A percentile compares a stretch with the other conserved stretches of the same genome.
These are phyloP conservation scores for Cacatua alba DNA, from an alignment of 2,113 vertebrate genomes.

Conservation along the genomic window DNA sequence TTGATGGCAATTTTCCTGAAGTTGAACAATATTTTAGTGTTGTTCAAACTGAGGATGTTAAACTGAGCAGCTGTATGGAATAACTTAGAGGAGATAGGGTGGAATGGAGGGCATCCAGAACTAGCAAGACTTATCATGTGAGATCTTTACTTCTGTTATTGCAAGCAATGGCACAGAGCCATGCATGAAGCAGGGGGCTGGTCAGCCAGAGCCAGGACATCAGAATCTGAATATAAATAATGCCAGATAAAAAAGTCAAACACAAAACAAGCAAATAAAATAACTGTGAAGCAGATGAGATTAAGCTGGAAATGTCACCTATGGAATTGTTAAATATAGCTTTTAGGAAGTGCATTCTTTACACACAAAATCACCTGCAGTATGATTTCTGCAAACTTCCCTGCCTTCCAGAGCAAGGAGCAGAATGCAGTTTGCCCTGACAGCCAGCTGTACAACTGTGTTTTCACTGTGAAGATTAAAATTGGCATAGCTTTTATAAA, in stretches of 20 bases:
- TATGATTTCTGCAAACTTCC: background rate
- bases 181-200: background rate
- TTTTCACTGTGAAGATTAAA: background rate
- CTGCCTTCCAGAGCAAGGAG: background rate
- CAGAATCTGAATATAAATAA: background rate
- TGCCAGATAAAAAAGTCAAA: background rate
- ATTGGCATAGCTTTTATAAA: background rate
- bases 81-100: background rate
- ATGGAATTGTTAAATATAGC: background rate
- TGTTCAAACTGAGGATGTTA: background rate
- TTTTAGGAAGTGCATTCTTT: background rate
- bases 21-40: background rate
- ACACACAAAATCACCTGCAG: background rate
- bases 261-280: background rate
- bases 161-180: background rate
- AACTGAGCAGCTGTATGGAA: background rate
- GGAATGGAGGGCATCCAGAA: background rate
- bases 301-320: background rate
- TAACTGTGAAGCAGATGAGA: background rate
- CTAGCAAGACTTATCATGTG: background rate
- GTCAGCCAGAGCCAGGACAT: background rate
- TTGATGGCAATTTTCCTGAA: background rate
- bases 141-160: background rate
- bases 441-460: background rate
- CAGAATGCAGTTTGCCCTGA: background rate